Percentiles rank a stretch among this genome's conserved stretches.
These are phyloP conservation scores for Octonoba sinensis DNA, from an alignment of 2,888 invertebrate species.

Conservation along the genomic window DNA sequence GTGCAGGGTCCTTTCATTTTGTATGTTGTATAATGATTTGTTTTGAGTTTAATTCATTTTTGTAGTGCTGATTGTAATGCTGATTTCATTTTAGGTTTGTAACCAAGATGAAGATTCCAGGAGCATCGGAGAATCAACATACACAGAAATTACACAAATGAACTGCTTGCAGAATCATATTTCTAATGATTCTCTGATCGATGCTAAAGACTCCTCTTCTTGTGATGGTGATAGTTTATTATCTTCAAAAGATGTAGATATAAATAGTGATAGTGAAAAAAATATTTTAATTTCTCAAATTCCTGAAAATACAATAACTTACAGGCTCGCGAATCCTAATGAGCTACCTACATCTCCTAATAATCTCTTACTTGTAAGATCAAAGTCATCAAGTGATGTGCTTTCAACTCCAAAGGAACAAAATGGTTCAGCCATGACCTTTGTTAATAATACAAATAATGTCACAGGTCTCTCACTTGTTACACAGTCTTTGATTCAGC, in stretches of 20 bases:
- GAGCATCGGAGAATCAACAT: conserved; percentile 25
- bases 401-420: conserved; percentile 44
- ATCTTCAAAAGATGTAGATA: conserved; percentile 35
- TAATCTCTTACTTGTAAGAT: conserved; percentile 36
- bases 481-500: conserved; percentile 23
- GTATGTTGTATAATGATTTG: too few relatives aligned
- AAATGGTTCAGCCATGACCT: conserved; percentile 43
- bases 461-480: conserved; percentile 12
- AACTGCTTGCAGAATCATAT: conserved; percentile 68
- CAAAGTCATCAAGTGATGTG: conserved; percentile 36
- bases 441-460: conserved; percentile 40
- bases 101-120: conserved; percentile 65
- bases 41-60: too few relatives aligned
- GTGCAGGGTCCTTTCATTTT: too few relatives aligned
- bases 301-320: conserved; percentile 31
- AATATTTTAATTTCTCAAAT: conserved; percentile 42
- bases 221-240: conserved; percentile 48
- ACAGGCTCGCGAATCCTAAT: conserved; percentile 20
- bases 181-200: conserved; percentile 37
- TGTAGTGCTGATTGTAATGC: too few relatives aligned
- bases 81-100: conserved; percentile 59
- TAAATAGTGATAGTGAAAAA: conserved; percentile 35
- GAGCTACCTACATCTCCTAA: conserved; percentile 26
- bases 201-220: conserved; percentile 37
- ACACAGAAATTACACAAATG: conserved; percentile 67